A percentile compares a stretch with the other conserved stretches of the same genome.
These are phyloP conservation scores for Drosophila sechellia DNA, from an alignment of 1,140 invertebrate species.

Conservation along the genomic window DNA sequence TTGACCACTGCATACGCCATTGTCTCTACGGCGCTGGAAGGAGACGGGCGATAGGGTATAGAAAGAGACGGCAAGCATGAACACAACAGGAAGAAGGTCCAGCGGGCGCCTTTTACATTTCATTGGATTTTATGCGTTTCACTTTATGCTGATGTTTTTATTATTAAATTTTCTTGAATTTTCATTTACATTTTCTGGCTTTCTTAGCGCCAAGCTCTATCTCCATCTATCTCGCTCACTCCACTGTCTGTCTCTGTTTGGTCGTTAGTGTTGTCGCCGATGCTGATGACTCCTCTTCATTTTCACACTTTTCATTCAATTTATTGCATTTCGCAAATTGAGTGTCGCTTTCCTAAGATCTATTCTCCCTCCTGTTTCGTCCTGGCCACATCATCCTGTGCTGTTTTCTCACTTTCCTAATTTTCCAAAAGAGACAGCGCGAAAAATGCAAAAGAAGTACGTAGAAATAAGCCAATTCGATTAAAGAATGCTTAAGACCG, in stretches of 20 bases:
- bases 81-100: slow-evolving; percentile 59
- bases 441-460: slow-evolving; percentile 14
- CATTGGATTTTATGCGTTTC: slow-evolving; percentile 83
- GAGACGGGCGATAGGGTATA: slow-evolving; percentile 6
- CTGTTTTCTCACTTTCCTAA: slow-evolving; percentile 30
- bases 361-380: slow-evolving; percentile 23
- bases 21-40: background rate
- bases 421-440: slow-evolving; percentile 16
- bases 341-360: slow-evolving; percentile 73
- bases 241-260: slow-evolving; percentile 10
- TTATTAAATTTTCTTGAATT: slow-evolving; percentile 81
- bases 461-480: slow-evolving; percentile 29
- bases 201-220: slow-evolving; percentile 41
- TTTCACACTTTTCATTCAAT: slow-evolving; percentile 83
- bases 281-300: slow-evolving; percentile 77
- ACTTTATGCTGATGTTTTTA: slow-evolving; percentile 83
- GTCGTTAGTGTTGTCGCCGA: slow-evolving; percentile 48
- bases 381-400: slow-evolving; percentile 3
- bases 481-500: background rate
- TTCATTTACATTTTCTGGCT: slow-evolving; percentile 78
- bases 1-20: background rate
- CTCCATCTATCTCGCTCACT: background rate
- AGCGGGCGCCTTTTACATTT: slow-evolving; percentile 74
- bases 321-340: slow-evolving; percentile 81
- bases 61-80: slow-evolving; percentile 13